Evolutionary conservation across 2,888 invertebrate species (phyloP).

Genomic region (Drosophila quasianomalipes): DNA sequence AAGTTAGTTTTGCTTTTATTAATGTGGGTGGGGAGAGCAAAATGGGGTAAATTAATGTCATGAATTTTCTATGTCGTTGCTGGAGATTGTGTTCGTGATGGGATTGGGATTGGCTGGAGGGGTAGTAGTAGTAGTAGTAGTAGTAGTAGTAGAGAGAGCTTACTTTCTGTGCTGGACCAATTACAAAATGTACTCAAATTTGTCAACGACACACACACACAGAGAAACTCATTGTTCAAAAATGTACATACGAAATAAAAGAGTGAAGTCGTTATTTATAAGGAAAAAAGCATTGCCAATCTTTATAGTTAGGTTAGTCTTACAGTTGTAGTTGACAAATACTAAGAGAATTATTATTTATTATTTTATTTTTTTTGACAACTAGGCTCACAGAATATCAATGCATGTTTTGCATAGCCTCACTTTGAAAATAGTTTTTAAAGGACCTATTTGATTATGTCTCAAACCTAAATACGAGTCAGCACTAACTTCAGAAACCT

Average conservation of each 20-base stretch:
- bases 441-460: constrained; percentile 12
- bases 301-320: constrained; percentile 20
- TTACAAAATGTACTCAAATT: constrained; percentile 45
- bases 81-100: constrained; percentile 8
- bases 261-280: constrained; percentile 41
- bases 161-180: constrained; percentile 50
- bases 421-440: constrained; percentile 6
- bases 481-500: constrained; percentile 38
- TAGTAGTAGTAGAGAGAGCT: background rate
- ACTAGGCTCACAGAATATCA: constrained; percentile 13
- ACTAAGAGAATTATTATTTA: constrained; percentile 13
- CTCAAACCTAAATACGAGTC: constrained; percentile 25
- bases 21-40: constrained; percentile 6
- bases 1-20: constrained; percentile 32
- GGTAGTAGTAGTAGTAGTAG: background rate
- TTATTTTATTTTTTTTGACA: background rate
- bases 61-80: constrained; percentile 31
- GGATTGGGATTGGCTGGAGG: background rate
- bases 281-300: constrained; percentile 57
- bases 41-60: constrained; percentile 26
- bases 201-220: constrained; percentile 57
- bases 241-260: constrained; percentile 52
- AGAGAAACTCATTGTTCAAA: constrained; percentile 49
- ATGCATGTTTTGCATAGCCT: constrained; percentile 22
- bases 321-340: constrained; percentile 36